Conservation (phyloP, 2,888 invertebrate species). For the Pseudanteris insignis region DNA sequence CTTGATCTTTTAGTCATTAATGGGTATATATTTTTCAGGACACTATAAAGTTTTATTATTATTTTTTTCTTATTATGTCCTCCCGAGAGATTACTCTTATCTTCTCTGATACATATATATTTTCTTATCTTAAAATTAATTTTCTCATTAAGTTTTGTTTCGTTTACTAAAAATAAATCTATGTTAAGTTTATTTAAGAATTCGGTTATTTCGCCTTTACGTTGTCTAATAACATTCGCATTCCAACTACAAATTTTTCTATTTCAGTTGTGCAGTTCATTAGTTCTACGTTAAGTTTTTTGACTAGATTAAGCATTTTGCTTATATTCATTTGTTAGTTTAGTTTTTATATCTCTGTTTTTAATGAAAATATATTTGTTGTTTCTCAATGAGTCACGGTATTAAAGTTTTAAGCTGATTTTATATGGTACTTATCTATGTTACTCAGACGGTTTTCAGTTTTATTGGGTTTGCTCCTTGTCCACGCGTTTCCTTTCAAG, state of each 20-base stretch:
- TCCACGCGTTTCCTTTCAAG: no score
- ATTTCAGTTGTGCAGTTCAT: slow-evolving; percentile 5
- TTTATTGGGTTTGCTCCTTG: no score
- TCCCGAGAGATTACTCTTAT: slow-evolving; percentile 28
- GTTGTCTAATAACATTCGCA: slow-evolving; percentile 41
- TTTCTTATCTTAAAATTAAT: slow-evolving; percentile 41
- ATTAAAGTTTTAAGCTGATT: no score
- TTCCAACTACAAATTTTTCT: slow-evolving; percentile 47
- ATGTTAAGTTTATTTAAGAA: slow-evolving; percentile 4
- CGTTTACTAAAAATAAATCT: slow-evolving; percentile 12
- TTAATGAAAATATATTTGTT: neutral
- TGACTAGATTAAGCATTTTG: slow-evolving; percentile 28
- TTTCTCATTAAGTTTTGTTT: slow-evolving; percentile 11
- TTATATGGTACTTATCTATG: no score
- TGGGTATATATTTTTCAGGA: no score
- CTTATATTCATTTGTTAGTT: slow-evolving; percentile 7
- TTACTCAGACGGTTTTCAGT: no score
- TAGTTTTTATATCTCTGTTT: slow-evolving; percentile 15
- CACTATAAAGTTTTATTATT: no score
- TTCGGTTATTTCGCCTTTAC: slow-evolving; percentile 13
- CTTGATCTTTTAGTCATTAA: no score
- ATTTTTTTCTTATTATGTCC: no score
- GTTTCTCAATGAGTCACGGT: no score
- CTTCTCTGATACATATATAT: slow-evolving; percentile 41
- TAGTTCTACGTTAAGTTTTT: slow-evolving; percentile 8